A percentile compares a stretch with the other conserved stretches of the same genome.
Conservation (phyloP, 2,888 invertebrate species). For the Limulus polyphemus region DNA sequence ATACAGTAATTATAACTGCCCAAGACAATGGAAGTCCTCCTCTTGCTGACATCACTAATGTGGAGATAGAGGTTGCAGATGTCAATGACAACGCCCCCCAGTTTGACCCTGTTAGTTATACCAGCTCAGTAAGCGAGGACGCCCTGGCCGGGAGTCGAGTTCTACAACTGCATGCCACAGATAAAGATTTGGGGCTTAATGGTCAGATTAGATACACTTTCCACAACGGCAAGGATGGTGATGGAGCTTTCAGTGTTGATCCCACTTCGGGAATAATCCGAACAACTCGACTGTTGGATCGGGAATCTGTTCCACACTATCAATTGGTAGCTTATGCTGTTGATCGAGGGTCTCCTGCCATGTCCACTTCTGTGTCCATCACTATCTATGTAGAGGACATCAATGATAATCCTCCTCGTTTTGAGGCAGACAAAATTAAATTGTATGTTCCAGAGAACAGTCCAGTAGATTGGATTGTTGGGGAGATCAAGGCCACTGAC, state of each 20-base stretch:
- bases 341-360: slow-evolving; percentile 70
- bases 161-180: slow-evolving; percentile 48
- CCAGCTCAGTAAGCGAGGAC: slow-evolving; percentile 72
- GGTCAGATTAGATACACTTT: slow-evolving; percentile 51
- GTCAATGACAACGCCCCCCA: slow-evolving; percentile 89
- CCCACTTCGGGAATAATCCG: slow-evolving; percentile 80
- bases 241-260: slow-evolving; percentile 84
- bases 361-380: slow-evolving; percentile 41
- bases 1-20: slow-evolving; percentile 79
- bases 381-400: slow-evolving; percentile 45
- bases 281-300: slow-evolving; percentile 74
- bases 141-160: slow-evolving; percentile 57
- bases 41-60: slow-evolving; percentile 82
- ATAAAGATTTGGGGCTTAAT: slow-evolving; percentile 74
- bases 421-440: slow-evolving; percentile 72
- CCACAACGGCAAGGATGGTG: slow-evolving; percentile 44
- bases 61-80: slow-evolving; percentile 87
- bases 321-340: slow-evolving; percentile 73
- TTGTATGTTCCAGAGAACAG: slow-evolving; percentile 89
- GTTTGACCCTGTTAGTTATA: slow-evolving; percentile 46
- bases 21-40: slow-evolving; percentile 84
- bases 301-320: slow-evolving; percentile 76
- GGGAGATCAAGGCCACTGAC: slow-evolving; percentile 75
- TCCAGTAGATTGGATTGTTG: slow-evolving; percentile 87
- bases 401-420: slow-evolving; percentile 37